phyloP scores from a whole-genome alignment of 2,888 invertebrate genomes.

The Coleophora flavipennella region DNA sequence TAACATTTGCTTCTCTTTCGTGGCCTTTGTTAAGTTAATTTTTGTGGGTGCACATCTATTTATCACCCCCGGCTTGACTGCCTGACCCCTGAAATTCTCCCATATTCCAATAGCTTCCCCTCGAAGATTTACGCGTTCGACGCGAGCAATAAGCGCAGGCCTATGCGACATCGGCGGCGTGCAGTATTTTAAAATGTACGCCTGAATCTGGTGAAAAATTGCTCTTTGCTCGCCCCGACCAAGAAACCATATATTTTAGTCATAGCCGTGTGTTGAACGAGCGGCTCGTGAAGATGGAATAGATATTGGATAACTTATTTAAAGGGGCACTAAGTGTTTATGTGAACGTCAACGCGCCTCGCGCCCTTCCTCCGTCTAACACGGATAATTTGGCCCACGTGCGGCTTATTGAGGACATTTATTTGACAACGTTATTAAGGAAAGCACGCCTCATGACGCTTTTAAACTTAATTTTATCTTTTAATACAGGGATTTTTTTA shows the following conservation, averaged over 20 bases:
- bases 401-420: no score
- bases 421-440: no score
- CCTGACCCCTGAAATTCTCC: slow-evolving; percentile 15
- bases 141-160: slow-evolving; percentile 55
- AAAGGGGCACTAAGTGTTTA: slow-evolving; percentile 33
- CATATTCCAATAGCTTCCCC: slow-evolving; percentile 30
- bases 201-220: slow-evolving; percentile 64
- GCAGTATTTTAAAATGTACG: slow-evolving; percentile 64
- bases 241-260: slow-evolving; percentile 50
- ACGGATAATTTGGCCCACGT: no score
- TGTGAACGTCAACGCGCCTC: slow-evolving; percentile 16
- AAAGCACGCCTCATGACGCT: no score
- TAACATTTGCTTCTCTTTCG: not conserved
- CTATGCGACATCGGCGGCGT: slow-evolving; percentile 39
- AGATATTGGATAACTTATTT: slow-evolving; percentile 57
- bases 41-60: slow-evolving; percentile 62
- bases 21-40: slow-evolving; percentile 41
- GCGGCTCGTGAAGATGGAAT: slow-evolving; percentile 38
- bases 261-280: slow-evolving; percentile 48
- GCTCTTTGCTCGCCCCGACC: slow-evolving; percentile 42
- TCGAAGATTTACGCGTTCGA: slow-evolving; percentile 59
- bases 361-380: no score
- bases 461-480: no score
- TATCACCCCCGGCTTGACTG: slow-evolving; percentile 42
- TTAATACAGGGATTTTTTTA: no score